Conservation (phyloP, 2,113 vertebrate species). For the Ochotona princeps region DNA sequence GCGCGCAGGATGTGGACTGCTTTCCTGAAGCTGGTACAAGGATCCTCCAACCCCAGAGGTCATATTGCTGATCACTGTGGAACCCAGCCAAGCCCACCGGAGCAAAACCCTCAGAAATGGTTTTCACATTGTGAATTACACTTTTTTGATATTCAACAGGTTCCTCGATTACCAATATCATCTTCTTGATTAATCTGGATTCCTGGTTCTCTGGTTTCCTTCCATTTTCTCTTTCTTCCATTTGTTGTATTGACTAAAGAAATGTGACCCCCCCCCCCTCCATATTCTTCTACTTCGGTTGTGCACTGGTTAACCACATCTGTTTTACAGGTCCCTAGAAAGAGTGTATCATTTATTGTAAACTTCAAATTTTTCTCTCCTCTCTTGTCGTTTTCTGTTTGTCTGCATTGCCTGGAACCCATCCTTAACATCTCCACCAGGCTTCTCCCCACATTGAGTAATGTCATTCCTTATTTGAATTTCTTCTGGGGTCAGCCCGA, state of each 20-base stretch:
- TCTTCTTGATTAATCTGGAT: not conserved
- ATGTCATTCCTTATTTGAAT: conserved; percentile 61
- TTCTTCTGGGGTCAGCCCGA: conserved; percentile 52
- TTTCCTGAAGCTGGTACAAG: not conserved
- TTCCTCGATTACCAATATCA: not conserved
- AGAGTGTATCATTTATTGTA: not conserved
- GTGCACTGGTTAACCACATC: not conserved
- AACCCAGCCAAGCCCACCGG: not conserved
- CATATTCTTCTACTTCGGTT: not conserved
- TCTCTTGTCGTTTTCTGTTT: not conserved
- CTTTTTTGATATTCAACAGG: not conserved
- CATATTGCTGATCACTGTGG: not conserved
- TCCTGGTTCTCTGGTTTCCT: not conserved
- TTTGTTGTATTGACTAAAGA: not conserved
- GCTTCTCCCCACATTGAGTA: conserved; percentile 20
- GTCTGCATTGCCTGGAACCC: not conserved
- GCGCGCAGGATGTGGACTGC: not conserved
- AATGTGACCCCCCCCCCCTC: not conserved
- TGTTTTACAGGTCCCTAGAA: not conserved
- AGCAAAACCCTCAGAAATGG: not conserved
- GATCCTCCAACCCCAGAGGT: not conserved
- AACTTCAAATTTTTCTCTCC: not conserved
- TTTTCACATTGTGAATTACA: too few relatives aligned
- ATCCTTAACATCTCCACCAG: not conserved
- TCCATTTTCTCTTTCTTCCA: not conserved